Percentiles rank a stretch among this genome's conserved stretches.
Evolutionary conservation across 2,797 vertebrate species (phyloP).

Genomic region (Percopsis omiscomaycus): DNA sequence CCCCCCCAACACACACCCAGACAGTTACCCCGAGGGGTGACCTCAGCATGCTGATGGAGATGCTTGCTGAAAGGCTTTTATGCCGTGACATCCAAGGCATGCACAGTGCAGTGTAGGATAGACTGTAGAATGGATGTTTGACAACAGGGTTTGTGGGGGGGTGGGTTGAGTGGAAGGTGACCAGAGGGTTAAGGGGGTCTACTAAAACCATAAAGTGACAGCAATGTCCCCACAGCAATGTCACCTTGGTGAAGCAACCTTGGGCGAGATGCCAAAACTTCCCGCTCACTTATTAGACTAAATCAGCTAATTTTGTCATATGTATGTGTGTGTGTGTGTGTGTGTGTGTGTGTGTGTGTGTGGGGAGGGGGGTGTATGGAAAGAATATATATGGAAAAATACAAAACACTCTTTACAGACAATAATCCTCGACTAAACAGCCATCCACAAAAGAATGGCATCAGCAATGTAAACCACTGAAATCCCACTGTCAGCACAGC

Average conservation of each 20-base stretch:
- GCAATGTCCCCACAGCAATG: no score
- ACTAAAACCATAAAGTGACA: no score
- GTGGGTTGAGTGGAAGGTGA: neutral
- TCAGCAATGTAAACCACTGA: neutral
- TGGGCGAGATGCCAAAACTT: no score
- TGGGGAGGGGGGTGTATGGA: no score
- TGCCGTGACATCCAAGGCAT: conserved; percentile 19
- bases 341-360: no score
- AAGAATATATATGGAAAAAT: no score
- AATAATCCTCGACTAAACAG: neutral
- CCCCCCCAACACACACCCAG: conserved; percentile 35
- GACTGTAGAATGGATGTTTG: neutral
- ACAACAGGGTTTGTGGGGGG: neutral
- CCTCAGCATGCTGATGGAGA: conserved; percentile 47
- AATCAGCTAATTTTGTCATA: no score
- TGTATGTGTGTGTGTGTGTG: no score
- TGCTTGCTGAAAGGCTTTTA: conserved; percentile 27
- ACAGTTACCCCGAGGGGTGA: conserved; percentile 46
- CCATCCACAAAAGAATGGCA: neutral
- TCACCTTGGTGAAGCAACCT: no score
- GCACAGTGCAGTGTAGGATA: neutral
- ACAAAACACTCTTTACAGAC: neutral
- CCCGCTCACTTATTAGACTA: no score
- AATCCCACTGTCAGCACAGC: neutral
- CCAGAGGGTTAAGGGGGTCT: no score